These are phyloP conservation scores for Suncus etruscus DNA, from an alignment of 2,113 vertebrate genomes.

Conservation along the genomic window DNA sequence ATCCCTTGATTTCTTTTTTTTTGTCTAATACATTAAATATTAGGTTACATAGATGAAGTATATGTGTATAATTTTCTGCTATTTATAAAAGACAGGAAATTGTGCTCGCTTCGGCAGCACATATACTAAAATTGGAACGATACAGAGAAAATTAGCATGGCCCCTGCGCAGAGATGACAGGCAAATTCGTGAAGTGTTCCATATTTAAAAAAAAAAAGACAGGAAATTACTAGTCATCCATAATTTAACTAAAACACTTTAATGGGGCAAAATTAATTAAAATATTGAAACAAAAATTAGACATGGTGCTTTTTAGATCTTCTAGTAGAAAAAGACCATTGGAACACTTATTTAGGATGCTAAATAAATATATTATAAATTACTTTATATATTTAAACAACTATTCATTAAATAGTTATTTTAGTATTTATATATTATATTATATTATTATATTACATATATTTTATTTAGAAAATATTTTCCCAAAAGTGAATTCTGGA, in stretches of 20 bases:
- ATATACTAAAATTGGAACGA: too few species aligned
- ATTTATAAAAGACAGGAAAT: background rate
- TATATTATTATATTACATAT: too few species aligned
- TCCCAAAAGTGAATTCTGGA: background rate
- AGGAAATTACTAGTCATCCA: too few species aligned
- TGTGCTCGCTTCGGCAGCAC: too few species aligned
- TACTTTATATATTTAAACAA: too few species aligned
- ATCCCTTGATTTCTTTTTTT: background rate
- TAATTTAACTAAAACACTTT: background rate
- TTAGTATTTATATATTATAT: too few species aligned
- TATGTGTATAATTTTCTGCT: background rate
- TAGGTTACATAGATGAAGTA: conserved; percentile 13
- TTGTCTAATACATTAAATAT: background rate
- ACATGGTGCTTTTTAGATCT: background rate
- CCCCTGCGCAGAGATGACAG: too few species aligned
- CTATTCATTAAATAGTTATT: too few species aligned
- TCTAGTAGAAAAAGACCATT: background rate
- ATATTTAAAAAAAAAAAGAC: background rate
- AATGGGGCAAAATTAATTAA: background rate
- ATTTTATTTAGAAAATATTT: too few species aligned
- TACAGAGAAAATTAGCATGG: too few species aligned
- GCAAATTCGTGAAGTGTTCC: too few species aligned
- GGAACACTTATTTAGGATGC: background rate
- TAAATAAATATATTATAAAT: too few species aligned
- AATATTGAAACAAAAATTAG: background rate